Evolutionary conservation across 2,888 invertebrate species (phyloP).

Genomic region (Agriopis leucophaearia): DNA sequence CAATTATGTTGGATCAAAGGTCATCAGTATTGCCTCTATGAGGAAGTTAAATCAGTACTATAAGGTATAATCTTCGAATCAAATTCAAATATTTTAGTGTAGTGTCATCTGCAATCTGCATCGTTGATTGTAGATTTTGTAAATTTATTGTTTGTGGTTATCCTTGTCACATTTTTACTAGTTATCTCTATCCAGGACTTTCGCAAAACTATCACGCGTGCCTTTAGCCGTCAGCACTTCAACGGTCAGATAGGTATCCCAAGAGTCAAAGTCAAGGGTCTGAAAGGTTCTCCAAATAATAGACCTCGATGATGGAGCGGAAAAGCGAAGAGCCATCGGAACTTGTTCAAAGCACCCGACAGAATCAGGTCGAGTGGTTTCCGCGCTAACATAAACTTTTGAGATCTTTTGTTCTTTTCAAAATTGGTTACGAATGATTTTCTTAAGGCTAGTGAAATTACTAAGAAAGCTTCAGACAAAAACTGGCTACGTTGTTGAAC

Average conservation of each 20-base stretch:
- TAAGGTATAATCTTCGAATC: background rate
- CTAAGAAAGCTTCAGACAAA: background rate
- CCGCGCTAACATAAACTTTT: constrained; percentile 46
- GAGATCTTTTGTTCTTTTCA: constrained; percentile 17
- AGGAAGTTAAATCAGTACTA: constrained; percentile 1
- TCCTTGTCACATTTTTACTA: too few species aligned
- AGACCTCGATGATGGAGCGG: constrained; percentile 34
- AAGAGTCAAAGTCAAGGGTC: constrained; percentile 10
- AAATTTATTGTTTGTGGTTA: too few species aligned
- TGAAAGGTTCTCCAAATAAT: constrained; percentile 11
- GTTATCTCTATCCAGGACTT: background rate
- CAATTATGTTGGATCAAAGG: constrained; percentile 14
- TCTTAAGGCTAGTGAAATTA: background rate
- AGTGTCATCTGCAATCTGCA: background rate
- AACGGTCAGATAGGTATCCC: background rate
- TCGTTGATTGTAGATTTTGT: background rate
- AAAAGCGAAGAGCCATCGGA: constrained; percentile 61
- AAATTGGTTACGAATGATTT: background rate
- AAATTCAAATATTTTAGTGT: background rate
- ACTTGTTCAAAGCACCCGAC: constrained; percentile 54
- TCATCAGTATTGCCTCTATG: constrained; percentile 5
- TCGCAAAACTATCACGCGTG: background rate
- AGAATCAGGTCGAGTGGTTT: constrained; percentile 67
- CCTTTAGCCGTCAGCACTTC: background rate
- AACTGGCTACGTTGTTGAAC: background rate